phyloP scores from a whole-genome alignment of 1,140 invertebrate genomes.

The Rhyacophila brunnea region DNA sequence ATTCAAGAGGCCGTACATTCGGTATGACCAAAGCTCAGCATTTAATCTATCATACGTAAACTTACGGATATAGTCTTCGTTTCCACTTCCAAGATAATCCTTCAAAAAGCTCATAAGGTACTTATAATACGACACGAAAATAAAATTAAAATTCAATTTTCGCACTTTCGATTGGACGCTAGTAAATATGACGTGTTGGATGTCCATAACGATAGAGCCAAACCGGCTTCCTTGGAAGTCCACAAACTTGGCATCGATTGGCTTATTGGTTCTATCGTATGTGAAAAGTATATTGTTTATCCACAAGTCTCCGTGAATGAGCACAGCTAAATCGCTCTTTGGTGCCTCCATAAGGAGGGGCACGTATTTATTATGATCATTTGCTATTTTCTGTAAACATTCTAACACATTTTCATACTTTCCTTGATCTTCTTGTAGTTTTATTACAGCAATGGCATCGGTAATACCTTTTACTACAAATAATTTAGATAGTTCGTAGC shows the following conservation, averaged over 20 bases:
- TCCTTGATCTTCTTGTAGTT: neutral
- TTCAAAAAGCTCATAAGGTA: conserved; percentile 33
- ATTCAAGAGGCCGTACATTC: conserved; percentile 26
- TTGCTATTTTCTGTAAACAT: conserved; percentile 1
- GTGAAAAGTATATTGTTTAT: conserved; percentile 47
- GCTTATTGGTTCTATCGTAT: conserved; percentile 31
- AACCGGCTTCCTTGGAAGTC: conserved; percentile 46
- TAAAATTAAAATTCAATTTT: conserved; percentile 37
- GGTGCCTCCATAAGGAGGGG: neutral
- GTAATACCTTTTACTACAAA: conserved; percentile 11
- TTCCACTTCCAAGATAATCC: conserved; percentile 10
- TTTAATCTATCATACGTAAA: conserved; percentile 13
- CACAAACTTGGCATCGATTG: conserved; percentile 39
- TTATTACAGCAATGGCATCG: conserved; percentile 14
- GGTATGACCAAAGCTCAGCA: conserved; percentile 7
- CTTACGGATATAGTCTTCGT: conserved; percentile 12
- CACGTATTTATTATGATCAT: conserved; percentile 4
- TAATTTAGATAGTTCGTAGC: neutral
- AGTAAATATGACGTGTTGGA: conserved; percentile 43
- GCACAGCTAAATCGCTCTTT: conserved; percentile 22
- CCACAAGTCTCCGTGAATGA: conserved; percentile 50
- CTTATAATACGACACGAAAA: conserved; percentile 40
- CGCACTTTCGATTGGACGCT: conserved; percentile 39
- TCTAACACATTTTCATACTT: conserved; percentile 15
- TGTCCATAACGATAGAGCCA: conserved; percentile 38